Evolutionary conservation across 2,113 vertebrate species (phyloP).

Genomic region (Bagarius yarrelli): DNA sequence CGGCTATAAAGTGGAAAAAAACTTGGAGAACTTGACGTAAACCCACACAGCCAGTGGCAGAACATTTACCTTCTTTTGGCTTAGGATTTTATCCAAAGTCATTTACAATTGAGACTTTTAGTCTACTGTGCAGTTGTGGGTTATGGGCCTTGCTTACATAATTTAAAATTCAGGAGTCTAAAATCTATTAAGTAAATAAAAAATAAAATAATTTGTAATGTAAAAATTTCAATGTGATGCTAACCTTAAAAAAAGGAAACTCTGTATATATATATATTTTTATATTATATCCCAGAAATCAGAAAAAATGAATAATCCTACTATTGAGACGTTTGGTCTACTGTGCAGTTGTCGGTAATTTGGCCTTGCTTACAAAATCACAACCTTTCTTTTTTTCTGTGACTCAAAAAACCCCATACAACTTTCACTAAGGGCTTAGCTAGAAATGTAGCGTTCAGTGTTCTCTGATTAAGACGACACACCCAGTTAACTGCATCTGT

Average conservation of each 20-base stretch:
- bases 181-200: too few species aligned
- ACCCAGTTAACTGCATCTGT: conserved; percentile 9
- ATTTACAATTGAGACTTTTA: background rate
- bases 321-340: too few species aligned
- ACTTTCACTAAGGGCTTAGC: background rate
- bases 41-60: background rate
- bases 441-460: background rate
- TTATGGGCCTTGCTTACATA: background rate
- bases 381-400: background rate
- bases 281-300: too few species aligned
- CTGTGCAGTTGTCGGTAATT: background rate
- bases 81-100: background rate
- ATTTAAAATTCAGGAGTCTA: too few species aligned
- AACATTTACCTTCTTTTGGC: background rate
- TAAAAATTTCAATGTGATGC: too few species aligned
- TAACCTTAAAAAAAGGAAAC: too few species aligned
- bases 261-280: too few species aligned
- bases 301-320: too few species aligned
- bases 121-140: background rate
- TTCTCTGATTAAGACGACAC: background rate
- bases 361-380: background rate
- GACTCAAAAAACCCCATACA: background rate
- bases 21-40: background rate
- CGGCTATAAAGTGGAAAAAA: background rate
- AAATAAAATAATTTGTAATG: too few species aligned